A percentile compares a stretch with the other conserved stretches of the same genome.
phyloP scores from a whole-genome alignment of 2,888 invertebrate species.

The Pantelozetes paolii region DNA sequence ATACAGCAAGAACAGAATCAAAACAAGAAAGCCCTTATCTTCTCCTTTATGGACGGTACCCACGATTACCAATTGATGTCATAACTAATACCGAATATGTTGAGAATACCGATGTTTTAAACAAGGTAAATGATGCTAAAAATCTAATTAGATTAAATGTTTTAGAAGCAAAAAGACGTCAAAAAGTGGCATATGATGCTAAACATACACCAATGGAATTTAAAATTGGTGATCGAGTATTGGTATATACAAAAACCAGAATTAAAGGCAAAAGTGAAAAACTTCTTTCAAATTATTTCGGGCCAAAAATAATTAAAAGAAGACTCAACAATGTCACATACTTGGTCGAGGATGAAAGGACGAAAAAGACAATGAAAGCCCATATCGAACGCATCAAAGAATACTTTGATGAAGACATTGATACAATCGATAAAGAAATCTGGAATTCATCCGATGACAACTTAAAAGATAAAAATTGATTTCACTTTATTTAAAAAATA shows the following conservation, averaged over 20 bases:
- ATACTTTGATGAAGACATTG: neutral
- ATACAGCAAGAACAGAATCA: slow-evolving; percentile 4
- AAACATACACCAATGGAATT: neutral
- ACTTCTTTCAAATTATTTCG: neutral
- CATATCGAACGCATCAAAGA: neutral
- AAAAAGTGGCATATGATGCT: neutral
- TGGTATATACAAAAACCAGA: neutral
- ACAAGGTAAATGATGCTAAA: neutral
- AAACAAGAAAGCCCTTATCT: neutral
- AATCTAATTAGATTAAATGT: neutral
- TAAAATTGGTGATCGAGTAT: neutral
- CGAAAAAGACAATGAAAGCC: neutral
- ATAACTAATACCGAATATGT: neutral
- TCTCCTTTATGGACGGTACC: neutral
- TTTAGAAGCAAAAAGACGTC: neutral
- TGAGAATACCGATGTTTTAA: neutral
- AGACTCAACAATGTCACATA: neutral
- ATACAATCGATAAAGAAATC: neutral
- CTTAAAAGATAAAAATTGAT: too few species aligned
- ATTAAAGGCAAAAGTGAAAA: neutral
- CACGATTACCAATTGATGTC: neutral
- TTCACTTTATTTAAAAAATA: too few species aligned
- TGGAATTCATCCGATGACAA: too few species aligned
- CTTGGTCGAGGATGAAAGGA: neutral
- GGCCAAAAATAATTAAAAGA: neutral